phyloP scores from a whole-genome alignment of 2,797 vertebrate genomes.

The Neostethus bicornis region DNA sequence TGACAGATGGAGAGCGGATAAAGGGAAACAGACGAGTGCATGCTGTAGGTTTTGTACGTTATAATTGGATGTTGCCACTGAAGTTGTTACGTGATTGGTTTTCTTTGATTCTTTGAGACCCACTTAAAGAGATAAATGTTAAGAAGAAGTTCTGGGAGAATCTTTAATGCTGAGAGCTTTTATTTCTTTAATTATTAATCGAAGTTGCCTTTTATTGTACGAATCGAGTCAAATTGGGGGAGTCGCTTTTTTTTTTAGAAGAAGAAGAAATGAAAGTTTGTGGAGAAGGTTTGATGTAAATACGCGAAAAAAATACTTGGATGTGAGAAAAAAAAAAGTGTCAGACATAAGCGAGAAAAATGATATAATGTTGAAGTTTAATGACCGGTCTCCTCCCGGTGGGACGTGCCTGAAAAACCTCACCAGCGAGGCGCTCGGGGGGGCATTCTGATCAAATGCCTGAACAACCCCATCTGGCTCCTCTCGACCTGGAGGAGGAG shows the following conservation, averaged over 20 bases:
- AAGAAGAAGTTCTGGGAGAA: not conserved
- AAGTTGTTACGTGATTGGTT: constrained; percentile 20
- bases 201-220: not conserved
- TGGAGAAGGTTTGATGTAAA: not conserved
- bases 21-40: constrained; percentile 25
- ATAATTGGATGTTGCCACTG: constrained; percentile 7
- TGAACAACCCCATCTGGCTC: too few species aligned
- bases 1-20: constrained; percentile 43
- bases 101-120: constrained; percentile 23
- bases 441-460: too few species aligned
- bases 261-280: not conserved
- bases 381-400: too few species aligned
- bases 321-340: too few species aligned
- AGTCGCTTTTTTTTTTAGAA: too few species aligned
- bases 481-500: too few species aligned
- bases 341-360: too few species aligned
- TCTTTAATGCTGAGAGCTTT: constrained; percentile 5
- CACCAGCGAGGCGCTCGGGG: too few species aligned
- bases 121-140: constrained; percentile 11
- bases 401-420: too few species aligned
- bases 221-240: not conserved
- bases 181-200: not conserved
- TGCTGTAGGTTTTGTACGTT: constrained; percentile 34
- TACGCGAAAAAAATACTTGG: not conserved
- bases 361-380: too few species aligned